phyloP scores from a whole-genome alignment of 2,113 vertebrate genomes.

The Hepsetus odoe region DNA sequence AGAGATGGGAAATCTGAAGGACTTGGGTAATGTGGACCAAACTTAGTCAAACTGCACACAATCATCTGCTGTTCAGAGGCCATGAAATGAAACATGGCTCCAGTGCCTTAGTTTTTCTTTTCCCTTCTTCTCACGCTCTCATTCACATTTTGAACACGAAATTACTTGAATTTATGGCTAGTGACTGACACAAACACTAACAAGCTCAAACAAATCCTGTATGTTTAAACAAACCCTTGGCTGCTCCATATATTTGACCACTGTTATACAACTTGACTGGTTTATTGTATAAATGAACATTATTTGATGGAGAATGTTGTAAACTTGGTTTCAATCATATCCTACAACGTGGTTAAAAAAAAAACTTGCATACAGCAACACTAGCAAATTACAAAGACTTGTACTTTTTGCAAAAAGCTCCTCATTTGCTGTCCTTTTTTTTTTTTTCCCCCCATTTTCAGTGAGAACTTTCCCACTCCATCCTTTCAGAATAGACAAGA shows the following conservation, averaged over 20 bases:
- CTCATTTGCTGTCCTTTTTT: constrained; percentile 64
- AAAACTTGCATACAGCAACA: background rate
- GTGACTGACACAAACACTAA: constrained; percentile 31
- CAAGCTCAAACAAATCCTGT: constrained; percentile 34
- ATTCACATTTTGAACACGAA: constrained; percentile 23
- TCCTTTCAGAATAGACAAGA: background rate
- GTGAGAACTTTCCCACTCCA: constrained; percentile 53
- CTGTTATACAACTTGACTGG: constrained; percentile 4
- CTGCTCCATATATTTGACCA: constrained; percentile 16
- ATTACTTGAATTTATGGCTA: constrained; percentile 31
- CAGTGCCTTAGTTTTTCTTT: background rate
- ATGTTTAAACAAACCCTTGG: constrained; percentile 33
- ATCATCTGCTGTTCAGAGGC: constrained; percentile 6
- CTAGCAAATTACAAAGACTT: background rate
- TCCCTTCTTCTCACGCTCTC: background rate
- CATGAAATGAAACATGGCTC: constrained; percentile 22
- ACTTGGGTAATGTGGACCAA: background rate
- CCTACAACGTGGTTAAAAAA: background rate
- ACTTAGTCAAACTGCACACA: background rate
- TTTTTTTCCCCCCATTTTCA: constrained; percentile 64
- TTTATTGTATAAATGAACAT: constrained; percentile 17
- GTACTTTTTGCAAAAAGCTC: constrained; percentile 52
- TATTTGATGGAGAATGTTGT: constrained; percentile 22
- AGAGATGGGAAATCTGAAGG: background rate
- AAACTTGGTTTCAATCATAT: constrained; percentile 4